Evolutionary conservation across 2,113 vertebrate genomes (phyloP), one percentile per base, ranked within the genome.

Genomic region (Calidris pygmaea): DNA sequence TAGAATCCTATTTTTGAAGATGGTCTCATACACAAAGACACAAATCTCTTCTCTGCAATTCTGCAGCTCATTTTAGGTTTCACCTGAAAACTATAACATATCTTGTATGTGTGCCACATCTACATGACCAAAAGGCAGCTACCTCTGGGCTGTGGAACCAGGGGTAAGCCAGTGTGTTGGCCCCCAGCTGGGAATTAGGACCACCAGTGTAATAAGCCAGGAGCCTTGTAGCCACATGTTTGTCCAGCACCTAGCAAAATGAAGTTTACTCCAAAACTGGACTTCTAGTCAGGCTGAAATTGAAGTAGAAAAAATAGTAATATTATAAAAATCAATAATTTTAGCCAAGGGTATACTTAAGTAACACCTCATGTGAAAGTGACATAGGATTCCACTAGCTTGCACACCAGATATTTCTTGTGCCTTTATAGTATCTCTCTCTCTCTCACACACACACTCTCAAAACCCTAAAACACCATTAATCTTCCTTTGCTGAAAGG

Each of bases 101-200:
- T 34, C 9, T 56, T 3, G 2, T 35, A 23, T 29, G 4, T 58
- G 3, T 74, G 32, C 22, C 32, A 60, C 18, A 62, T 80, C 32
- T 66, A 4, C 5, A 10, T 55, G 34, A 52, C 17, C 0, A 3
- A 76, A 95, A 74, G 15, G 19, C n/a, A 90, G 26, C 14, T 50
- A 7, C 11, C 5, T 32, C 22, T 55, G 26, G 4, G 2, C 2
- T 59, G 19, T 79, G n/a, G 17, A 74, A 71, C 17, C 1, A 0
- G 13, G 4, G 1, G 7, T 45, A 87, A 67, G 34, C 4, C 15
- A 16, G 12, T 26, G 32, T 3, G 5, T 37, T 68, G 26, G 4
- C 4, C 8, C 0, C 7, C 15, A 0, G 4, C 3, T 62, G 19
- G 21, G 34, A 63, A 53, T 35, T 78, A 47, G 15, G 47, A 14